phyloP scores from a whole-genome alignment of 2,113 vertebrate species.

The Brachyistius frenatus region DNA sequence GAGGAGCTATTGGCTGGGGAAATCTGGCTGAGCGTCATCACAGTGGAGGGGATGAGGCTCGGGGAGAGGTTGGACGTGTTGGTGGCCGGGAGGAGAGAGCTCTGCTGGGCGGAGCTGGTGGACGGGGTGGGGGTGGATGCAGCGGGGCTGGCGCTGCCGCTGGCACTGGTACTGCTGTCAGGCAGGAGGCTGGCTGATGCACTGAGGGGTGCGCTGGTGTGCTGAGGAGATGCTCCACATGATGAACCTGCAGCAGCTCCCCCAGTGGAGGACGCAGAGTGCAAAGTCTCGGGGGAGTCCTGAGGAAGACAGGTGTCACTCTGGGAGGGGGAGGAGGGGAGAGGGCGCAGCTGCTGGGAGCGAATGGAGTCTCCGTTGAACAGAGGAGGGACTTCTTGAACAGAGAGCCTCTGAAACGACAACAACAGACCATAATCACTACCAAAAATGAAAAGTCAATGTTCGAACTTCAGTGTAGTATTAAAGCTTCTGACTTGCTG shows the following conservation, averaged over 20 bases:
- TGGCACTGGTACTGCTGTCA: slow-evolving; percentile 57
- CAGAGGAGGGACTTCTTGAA: slow-evolving; percentile 86
- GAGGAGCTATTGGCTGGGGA: slow-evolving; percentile 62
- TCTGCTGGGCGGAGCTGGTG: slow-evolving; percentile 61
- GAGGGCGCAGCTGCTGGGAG: slow-evolving; percentile 73
- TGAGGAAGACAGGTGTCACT: slow-evolving; percentile 69
- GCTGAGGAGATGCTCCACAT: slow-evolving; percentile 67
- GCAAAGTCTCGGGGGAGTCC: slow-evolving; percentile 69
- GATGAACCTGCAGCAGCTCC: slow-evolving; percentile 66
- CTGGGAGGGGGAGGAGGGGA: slow-evolving; percentile 66
- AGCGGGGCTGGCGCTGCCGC: slow-evolving; percentile 47
- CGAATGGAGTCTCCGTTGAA: slow-evolving; percentile 83
- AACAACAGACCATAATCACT: background rate
- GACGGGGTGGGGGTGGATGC: slow-evolving; percentile 54
- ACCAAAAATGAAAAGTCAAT: no score
- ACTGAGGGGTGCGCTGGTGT: slow-evolving; percentile 58
- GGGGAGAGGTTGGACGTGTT: slow-evolving; percentile 79
- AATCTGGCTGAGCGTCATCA: slow-evolving; percentile 77
- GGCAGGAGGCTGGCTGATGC: slow-evolving; percentile 52
- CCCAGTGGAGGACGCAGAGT: slow-evolving; percentile 47
- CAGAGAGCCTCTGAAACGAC: slow-evolving; percentile 81
- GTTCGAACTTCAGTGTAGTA: no score
- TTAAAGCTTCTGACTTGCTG: no score
- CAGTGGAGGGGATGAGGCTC: slow-evolving; percentile 78
- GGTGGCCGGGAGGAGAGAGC: slow-evolving; percentile 66